A percentile compares a stretch with the other conserved stretches of the same genome.
These are phyloP conservation scores for Gandaritis pyraliata DNA, from an alignment of 2,888 invertebrate genomes.

Conservation along the genomic window DNA sequence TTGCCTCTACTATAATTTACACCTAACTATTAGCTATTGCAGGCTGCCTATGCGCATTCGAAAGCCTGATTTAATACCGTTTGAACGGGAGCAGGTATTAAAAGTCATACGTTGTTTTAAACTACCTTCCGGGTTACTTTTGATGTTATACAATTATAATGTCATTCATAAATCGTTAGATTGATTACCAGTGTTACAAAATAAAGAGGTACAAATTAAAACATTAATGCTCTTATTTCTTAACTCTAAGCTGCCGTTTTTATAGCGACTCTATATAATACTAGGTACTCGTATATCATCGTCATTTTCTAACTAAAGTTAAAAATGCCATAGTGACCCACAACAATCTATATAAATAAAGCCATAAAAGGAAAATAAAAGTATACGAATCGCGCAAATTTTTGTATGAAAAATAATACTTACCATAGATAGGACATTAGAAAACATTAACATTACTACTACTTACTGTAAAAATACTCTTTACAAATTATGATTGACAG, in stretches of 20 bases:
- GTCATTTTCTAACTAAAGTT: too few relatives aligned
- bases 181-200: background rate
- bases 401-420: too few relatives aligned
- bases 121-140: background rate
- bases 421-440: background rate
- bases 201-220: too few relatives aligned
- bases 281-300: too few relatives aligned
- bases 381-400: too few relatives aligned
- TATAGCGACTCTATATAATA: too few relatives aligned
- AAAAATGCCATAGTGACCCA: too few relatives aligned
- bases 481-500: conserved; percentile 22
- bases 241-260: too few relatives aligned
- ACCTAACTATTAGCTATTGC: conserved; percentile 39
- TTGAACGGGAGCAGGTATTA: conserved; percentile 40
- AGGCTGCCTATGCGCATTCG: conserved; percentile 46
- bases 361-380: too few relatives aligned
- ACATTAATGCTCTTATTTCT: too few relatives aligned
- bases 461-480: background rate
- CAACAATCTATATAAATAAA: too few relatives aligned
- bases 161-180: conserved; percentile 7
- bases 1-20: conserved; percentile 54
- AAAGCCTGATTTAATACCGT: conserved; percentile 45
- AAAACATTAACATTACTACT: too few relatives aligned
- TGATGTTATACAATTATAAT: conserved; percentile 3
- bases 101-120: conserved; percentile 19